Evolutionary conservation across 1,140 invertebrate genomes (phyloP).

Genomic region (Drosophila seguyi): DNA sequence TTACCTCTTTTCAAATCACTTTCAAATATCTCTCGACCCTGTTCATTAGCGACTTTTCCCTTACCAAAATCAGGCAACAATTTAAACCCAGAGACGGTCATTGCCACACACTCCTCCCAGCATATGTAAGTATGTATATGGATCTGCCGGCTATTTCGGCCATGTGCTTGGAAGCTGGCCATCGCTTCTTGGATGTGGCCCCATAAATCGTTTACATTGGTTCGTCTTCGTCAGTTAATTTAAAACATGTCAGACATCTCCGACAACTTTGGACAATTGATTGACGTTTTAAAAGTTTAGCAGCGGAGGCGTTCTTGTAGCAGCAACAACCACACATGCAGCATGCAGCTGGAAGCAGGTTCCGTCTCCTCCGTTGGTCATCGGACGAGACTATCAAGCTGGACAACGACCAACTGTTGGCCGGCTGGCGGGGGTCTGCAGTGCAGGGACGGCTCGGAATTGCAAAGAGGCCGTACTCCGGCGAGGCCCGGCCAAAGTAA

Average conservation of each 20-base stretch:
- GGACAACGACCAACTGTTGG: conserved; percentile 70
- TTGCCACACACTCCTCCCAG: conserved; percentile 14
- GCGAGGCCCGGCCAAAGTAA: conserved; percentile 64
- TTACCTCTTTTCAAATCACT: background rate
- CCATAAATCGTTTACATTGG: conserved; percentile 79
- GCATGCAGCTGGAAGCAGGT: conserved; percentile 43
- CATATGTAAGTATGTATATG: background rate
- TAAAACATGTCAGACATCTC: conserved; percentile 84
- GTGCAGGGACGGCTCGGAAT: conserved; percentile 72
- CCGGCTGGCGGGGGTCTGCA: conserved; percentile 62
- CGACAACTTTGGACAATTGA: conserved; percentile 83
- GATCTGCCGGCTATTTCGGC: conserved; percentile 21
- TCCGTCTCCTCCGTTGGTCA: background rate
- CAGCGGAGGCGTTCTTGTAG: conserved; percentile 61
- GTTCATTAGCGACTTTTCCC: background rate
- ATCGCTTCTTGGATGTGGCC: conserved; percentile 70
- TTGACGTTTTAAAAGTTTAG: conserved; percentile 83
- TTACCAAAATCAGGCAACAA: conserved; percentile 39
- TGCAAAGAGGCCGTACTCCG: conserved; percentile 75
- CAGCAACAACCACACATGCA: conserved; percentile 54
- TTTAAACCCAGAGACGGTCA: conserved; percentile 48
- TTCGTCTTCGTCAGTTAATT: conserved; percentile 84
- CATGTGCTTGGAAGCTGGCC: conserved; percentile 28
- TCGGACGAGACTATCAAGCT: conserved; percentile 54
- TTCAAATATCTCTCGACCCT: background rate